Conservation (phyloP, 2,113 vertebrate genomes). For the Microcebus murinus region DNA sequence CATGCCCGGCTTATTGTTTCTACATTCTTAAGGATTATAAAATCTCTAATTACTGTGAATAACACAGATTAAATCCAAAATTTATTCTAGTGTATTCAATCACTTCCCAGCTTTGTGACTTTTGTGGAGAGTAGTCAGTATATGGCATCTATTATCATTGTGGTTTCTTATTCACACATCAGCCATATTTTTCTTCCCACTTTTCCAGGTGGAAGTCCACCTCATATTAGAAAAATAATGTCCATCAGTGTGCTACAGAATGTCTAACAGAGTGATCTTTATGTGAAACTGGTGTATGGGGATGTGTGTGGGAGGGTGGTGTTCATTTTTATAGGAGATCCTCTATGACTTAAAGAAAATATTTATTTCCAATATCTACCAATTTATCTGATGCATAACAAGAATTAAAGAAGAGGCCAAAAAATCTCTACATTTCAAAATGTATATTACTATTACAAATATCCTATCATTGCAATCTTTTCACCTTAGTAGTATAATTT, state of each 20-base stretch:
- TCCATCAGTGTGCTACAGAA: background rate
- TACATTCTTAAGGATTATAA: background rate
- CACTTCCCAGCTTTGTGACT: background rate
- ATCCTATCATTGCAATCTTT: background rate
- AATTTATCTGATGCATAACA: background rate
- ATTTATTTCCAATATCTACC: background rate
- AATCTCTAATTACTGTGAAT: background rate
- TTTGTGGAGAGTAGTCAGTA: background rate
- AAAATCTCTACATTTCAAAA: background rate
- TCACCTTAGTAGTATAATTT: background rate
- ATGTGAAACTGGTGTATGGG: background rate
- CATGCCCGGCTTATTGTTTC: background rate
- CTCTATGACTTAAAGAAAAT: conserved; percentile 3
- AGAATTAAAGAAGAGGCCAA: background rate
- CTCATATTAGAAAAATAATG: background rate
- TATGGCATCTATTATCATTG: background rate
- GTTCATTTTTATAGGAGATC: background rate
- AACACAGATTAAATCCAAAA: background rate
- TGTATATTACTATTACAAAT: background rate
- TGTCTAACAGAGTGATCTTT: background rate
- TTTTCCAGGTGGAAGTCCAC: background rate
- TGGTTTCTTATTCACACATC: background rate
- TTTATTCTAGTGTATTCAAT: background rate
- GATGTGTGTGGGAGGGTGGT: background rate
- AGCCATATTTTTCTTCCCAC: background rate